Conservation (phyloP, 2,113 vertebrate genomes). For the Suncus etruscus region DNA sequence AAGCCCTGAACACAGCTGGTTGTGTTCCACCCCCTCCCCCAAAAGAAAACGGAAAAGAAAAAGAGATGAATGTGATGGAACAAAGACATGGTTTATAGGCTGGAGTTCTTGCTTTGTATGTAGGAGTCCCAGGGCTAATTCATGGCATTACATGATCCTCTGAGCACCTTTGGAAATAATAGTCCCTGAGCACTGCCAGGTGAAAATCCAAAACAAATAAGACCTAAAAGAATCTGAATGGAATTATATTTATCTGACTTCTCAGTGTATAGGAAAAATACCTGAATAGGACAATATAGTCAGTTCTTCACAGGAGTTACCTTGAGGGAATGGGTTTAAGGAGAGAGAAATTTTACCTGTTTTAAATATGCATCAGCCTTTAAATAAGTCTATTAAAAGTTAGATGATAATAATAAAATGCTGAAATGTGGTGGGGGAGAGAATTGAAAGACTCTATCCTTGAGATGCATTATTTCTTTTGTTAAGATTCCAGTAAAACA, state of each 20-base stretch:
- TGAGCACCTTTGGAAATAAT: no score
- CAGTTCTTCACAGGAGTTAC: background rate
- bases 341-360: background rate
- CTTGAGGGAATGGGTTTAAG: background rate
- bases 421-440: constrained; percentile 29
- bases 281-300: background rate
- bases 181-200: no score
- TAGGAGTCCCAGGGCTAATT: no score
- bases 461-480: constrained; percentile 66
- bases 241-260: background rate
- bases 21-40: no score
- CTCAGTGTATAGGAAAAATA: background rate
- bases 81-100: no score
- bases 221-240: background rate
- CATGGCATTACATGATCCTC: no score
- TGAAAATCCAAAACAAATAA: no score
- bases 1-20: no score
- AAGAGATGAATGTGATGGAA: no score
- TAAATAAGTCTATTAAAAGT: constrained; percentile 59
- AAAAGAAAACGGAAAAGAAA: no score
- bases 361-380: constrained; percentile 38
- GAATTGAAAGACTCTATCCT: constrained; percentile 38
- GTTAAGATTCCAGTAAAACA: constrained; percentile 54
- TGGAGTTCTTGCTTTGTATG: no score
- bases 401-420: constrained; percentile 58